These are phyloP conservation scores for Sternarchorhynchus goeldii DNA, from an alignment of 2,797 vertebrate genomes.

Conservation along the genomic window DNA sequence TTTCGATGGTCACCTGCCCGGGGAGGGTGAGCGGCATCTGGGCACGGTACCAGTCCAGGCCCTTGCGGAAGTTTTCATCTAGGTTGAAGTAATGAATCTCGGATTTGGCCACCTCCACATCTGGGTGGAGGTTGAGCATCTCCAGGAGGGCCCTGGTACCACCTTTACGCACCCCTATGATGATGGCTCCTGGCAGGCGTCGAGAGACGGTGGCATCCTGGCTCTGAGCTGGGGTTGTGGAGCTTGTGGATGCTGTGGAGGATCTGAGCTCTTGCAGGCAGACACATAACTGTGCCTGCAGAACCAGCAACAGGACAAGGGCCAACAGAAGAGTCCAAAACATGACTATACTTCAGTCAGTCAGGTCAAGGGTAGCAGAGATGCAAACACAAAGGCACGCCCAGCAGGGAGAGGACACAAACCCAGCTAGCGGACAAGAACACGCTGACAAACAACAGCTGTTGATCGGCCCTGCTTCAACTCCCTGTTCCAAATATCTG, in stretches of 20 bases:
- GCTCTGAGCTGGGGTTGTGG: constrained; percentile 54
- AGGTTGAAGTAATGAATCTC: constrained; percentile 85
- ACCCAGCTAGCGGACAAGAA: constrained; percentile 26
- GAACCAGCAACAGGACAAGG: constrained; percentile 74
- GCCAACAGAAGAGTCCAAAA: constrained; percentile 78
- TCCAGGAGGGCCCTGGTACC: constrained; percentile 80
- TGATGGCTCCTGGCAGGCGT: constrained; percentile 76
- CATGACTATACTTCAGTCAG: constrained; percentile 65
- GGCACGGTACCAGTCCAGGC: constrained; percentile 78
- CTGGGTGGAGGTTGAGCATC: constrained; percentile 82
- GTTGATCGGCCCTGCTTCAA: constrained; percentile 15
- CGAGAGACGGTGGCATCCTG: constrained; percentile 68
- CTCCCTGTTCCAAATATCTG: constrained; percentile 20
- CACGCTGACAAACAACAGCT: constrained; percentile 40
- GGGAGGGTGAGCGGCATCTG: constrained; percentile 79
- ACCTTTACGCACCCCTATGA: constrained; percentile 82
- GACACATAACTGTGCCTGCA: constrained; percentile 76
- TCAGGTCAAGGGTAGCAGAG: constrained; percentile 49
- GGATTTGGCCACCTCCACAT: constrained; percentile 78
- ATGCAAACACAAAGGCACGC: constrained; percentile 32
- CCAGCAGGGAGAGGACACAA: constrained; percentile 34
- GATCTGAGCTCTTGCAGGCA: constrained; percentile 73
- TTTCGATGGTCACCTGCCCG: constrained; percentile 79
- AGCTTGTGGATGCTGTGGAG: constrained; percentile 44
- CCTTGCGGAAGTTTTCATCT: constrained; percentile 78